Evolutionary conservation across 35 echinoderm and acorn worm species (phyloP), one percentile per base, ranked within the genome.

Genomic region (Apostichopus japonicus): DNA sequence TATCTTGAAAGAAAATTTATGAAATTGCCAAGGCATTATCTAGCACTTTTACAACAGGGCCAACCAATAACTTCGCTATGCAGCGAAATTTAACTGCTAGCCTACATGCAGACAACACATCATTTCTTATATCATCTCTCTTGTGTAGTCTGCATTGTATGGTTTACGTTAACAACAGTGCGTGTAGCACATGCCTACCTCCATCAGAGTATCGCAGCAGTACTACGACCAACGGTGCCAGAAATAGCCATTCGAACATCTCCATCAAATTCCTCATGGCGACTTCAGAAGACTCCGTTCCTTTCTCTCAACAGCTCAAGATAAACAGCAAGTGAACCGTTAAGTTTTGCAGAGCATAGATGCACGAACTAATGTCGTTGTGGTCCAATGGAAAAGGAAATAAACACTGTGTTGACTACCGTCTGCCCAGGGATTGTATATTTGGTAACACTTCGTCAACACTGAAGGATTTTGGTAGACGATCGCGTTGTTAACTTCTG

Each of bases 231-330:
- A 75, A 75, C 71, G 17, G 71, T 75, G 81, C 15, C 5, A 84
- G 81, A 57, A 59, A 53, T 10, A 84, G 81, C 81, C 81, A 84
- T 84, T 57, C 81, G 16, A 58, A 57, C 23, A 55, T 58, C 56
- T 84, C 81, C 19, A 54, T 58, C 81, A 83, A 84, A 56, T 84
- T 84, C 54, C 56, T 84, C 81, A 84, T 84, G 16, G 55, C 1
- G 54, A 84, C 17, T 84, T 84, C 81, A 84, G 55, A 44, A 19
- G 81, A 84, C 21, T 57, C 5, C 19, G 81, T 59, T 80, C 81
- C 81, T 84, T 84, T 84, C 81, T 84, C 56, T 84, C 81, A 84
- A 84, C 81, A 58, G 81, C 81, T 84, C 81, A 84, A 22, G 53
- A 84, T 84, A 84, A 84, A 84, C 81, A 84, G 23, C 56, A 55